Percentiles rank a stretch among this genome's conserved stretches.
These are phyloP conservation scores for Geotrypetes seraphini DNA, from an alignment of 2,797 vertebrate species.

Conservation along the genomic window DNA sequence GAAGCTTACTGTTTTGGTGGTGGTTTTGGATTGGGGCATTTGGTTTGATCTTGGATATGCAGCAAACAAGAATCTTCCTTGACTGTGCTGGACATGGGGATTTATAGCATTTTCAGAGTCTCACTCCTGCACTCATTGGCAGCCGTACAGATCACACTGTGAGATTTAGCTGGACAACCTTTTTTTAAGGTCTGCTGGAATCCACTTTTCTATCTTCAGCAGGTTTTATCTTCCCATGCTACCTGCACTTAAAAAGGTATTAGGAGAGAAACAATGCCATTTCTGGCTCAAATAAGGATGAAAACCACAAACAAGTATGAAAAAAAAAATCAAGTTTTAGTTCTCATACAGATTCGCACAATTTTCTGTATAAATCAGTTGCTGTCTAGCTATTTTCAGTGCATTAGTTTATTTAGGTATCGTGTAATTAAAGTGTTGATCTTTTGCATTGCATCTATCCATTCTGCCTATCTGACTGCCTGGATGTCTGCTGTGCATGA, in stretches of 20 bases:
- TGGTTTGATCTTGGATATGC: conserved; percentile 8
- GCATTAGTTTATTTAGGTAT: too few species aligned
- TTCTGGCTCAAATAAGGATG: conserved; percentile 6
- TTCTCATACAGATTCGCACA: too few species aligned
- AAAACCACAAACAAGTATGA: conserved; percentile 14
- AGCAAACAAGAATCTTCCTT: conserved; percentile 9
- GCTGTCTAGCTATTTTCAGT: too few species aligned
- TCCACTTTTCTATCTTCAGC: conserved; percentile 13
- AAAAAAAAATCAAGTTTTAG: too few species aligned
- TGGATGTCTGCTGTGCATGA: too few species aligned
- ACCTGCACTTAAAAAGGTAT: conserved; percentile 8
- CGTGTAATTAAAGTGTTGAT: too few species aligned
- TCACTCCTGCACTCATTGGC: conserved; percentile 18
- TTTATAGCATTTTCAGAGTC: conserved; percentile 26
- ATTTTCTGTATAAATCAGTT: too few species aligned
- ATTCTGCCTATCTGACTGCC: too few species aligned
- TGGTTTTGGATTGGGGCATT: conserved; percentile 1
- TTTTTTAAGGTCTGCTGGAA: conserved; percentile 35
- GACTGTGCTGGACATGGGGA: conserved; percentile 19
- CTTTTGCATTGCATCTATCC: too few species aligned
- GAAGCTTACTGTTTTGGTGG: background rate
- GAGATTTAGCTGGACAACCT: conserved; percentile 16
- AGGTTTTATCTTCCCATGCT: conserved; percentile 21
- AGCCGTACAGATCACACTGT: conserved; percentile 18
- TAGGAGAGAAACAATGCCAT: conserved; percentile 3